Percentiles rank a stretch among this genome's conserved stretches.
phyloP scores from a whole-genome alignment of 2,797 vertebrate species.

The Hipposideros larvatus region DNA sequence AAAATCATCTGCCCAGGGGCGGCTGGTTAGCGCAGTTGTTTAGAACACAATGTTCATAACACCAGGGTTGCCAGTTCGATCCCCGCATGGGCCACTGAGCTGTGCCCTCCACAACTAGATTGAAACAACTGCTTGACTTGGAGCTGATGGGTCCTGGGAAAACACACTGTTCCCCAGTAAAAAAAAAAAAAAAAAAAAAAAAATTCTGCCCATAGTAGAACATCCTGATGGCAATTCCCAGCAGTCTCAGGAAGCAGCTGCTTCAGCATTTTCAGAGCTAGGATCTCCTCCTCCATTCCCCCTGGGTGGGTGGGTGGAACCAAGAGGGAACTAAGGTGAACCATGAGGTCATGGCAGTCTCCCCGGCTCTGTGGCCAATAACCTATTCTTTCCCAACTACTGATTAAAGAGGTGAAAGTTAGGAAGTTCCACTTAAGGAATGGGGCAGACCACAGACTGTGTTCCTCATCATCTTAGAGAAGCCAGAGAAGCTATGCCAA shows the following conservation, averaged over 20 bases:
- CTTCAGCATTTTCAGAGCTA: slow-evolving; percentile 43
- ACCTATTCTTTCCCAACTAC: slow-evolving; percentile 22
- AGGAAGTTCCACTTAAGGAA: not conserved
- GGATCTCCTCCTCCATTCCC: not conserved
- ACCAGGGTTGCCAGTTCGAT: no score
- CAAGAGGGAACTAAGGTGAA: not conserved
- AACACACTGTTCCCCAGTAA: no score
- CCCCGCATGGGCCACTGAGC: no score
- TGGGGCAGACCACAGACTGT: not conserved
- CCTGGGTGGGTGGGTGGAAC: not conserved
- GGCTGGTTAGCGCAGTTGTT: no score
- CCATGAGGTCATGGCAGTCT: not conserved
- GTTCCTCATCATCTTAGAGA: not conserved
- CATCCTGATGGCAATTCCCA: not conserved
- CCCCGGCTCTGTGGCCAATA: not conserved
- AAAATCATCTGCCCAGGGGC: not conserved
- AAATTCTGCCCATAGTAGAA: not conserved
- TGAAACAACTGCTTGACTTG: no score
- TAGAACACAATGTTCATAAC: no score
- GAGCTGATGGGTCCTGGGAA: no score
- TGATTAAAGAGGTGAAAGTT: slow-evolving; percentile 4
- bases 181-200: no score
- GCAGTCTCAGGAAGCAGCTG: not conserved
- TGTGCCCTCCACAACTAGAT: no score
- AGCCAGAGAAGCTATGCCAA: not conserved